These are phyloP conservation scores for Rhabdophis nuchalis DNA, from an alignment of 2,797 vertebrate species.

Conservation along the genomic window DNA sequence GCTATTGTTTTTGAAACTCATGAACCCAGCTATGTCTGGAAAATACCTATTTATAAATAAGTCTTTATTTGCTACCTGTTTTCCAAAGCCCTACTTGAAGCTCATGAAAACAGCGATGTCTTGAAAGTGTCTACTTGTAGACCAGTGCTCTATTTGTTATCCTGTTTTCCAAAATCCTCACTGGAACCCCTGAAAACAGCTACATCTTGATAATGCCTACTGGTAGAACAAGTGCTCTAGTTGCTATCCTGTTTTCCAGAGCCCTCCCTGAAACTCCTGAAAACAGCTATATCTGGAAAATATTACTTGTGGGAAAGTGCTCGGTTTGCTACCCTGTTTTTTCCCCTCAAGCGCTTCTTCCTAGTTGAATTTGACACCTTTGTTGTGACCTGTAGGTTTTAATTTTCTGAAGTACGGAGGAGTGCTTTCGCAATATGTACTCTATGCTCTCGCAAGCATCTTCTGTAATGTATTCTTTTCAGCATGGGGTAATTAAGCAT, in stretches of 20 bases:
- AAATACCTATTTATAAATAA: background rate
- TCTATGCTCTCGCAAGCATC: background rate
- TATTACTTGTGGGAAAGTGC: background rate
- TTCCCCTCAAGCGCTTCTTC: background rate
- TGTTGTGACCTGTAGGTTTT: constrained; percentile 8
- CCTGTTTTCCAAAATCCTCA: background rate
- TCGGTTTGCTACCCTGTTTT: background rate
- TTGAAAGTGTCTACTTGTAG: background rate
- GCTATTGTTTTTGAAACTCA: too few species aligned
- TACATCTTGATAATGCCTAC: background rate
- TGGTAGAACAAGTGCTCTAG: background rate
- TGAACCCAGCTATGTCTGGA: background rate
- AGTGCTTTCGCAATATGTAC: background rate
- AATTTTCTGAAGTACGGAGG: background rate
- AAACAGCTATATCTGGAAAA: background rate
- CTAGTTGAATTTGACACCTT: background rate
- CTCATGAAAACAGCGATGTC: background rate
- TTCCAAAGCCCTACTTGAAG: background rate
- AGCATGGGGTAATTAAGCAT: too few species aligned
- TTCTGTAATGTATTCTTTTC: background rate
- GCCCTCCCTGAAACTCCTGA: background rate
- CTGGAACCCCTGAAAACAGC: background rate
- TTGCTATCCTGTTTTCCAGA: background rate
- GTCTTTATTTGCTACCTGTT: background rate
- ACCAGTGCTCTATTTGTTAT: background rate